phyloP scores from a whole-genome alignment of 2,113 vertebrate genomes.

The Sebastes schlegelii region DNA sequence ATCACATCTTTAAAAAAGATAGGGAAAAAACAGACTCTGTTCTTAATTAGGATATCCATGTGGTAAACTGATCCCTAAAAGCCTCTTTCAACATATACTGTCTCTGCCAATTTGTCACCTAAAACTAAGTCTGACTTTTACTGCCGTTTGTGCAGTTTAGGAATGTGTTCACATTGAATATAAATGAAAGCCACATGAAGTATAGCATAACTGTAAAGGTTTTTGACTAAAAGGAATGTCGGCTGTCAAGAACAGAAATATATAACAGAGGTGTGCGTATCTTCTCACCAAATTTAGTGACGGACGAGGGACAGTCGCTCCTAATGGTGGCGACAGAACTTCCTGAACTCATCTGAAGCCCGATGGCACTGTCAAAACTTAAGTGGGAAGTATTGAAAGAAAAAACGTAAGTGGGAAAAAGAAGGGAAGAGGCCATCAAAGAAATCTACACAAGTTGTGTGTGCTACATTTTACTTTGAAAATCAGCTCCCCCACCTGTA shows the following conservation, averaged over 20 bases:
- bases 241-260: constrained; percentile 21
- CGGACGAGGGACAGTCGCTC: constrained; percentile 88
- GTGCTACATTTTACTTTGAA: constrained; percentile 46
- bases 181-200: constrained; percentile 63
- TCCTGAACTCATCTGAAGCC: constrained; percentile 88
- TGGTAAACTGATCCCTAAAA: constrained; percentile 51
- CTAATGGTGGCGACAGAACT: constrained; percentile 84
- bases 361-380: constrained; percentile 90
- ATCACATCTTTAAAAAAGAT: constrained; percentile 14
- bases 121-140: constrained; percentile 51
- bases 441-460: constrained; percentile 13
- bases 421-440: constrained; percentile 30
- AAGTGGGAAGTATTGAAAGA: constrained; percentile 34
- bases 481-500: constrained; percentile 49
- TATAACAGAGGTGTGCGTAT: neutral
- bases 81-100: constrained; percentile 54
- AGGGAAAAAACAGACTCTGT: constrained; percentile 23
- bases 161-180: constrained; percentile 56
- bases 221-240: constrained; percentile 39
- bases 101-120: constrained; percentile 63
- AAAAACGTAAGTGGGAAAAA: constrained; percentile 37
- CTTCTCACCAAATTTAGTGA: constrained; percentile 90
- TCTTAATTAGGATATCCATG: constrained; percentile 46
- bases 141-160: constrained; percentile 46
- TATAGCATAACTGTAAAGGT: constrained; percentile 13